Conservation (phyloP, 2,113 vertebrate species). For the Garra rufa region DNA sequence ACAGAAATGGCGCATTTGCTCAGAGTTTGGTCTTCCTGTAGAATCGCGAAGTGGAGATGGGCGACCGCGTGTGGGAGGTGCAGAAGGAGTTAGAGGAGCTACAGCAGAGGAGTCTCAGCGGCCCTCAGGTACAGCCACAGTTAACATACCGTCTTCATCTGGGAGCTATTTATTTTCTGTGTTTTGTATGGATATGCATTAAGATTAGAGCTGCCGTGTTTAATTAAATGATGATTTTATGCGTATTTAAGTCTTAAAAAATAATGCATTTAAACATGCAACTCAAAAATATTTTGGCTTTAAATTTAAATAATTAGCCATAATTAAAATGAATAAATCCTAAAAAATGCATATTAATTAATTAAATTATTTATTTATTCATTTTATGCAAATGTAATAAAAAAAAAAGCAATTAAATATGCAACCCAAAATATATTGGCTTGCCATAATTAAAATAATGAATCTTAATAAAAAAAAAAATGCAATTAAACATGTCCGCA, state of each 20-base stretch:
- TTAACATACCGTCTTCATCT: neutral
- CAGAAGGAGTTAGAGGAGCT: constrained; percentile 86
- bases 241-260: neutral
- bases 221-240: neutral
- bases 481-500: too few relatives aligned
- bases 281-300: too few relatives aligned
- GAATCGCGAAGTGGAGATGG: constrained; percentile 96
- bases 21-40: constrained; percentile 62
- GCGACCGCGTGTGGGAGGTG: constrained; percentile 85
- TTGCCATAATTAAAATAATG: too few relatives aligned
- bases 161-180: constrained; percentile 24
- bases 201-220: neutral
- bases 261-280: neutral
- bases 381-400: too few relatives aligned
- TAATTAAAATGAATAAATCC: too few relatives aligned
- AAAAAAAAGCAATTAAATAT: neutral
- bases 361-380: neutral
- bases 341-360: too few relatives aligned
- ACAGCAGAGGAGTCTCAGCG: constrained; percentile 69
- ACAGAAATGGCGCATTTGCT: constrained; percentile 57
- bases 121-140: constrained; percentile 73
- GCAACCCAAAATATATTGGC: neutral
- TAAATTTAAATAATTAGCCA: too few relatives aligned
- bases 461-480: too few relatives aligned
- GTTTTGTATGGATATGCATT: neutral